phyloP scores from a whole-genome alignment of 2,113 vertebrate species.

The Elaphurus davidianus region DNA sequence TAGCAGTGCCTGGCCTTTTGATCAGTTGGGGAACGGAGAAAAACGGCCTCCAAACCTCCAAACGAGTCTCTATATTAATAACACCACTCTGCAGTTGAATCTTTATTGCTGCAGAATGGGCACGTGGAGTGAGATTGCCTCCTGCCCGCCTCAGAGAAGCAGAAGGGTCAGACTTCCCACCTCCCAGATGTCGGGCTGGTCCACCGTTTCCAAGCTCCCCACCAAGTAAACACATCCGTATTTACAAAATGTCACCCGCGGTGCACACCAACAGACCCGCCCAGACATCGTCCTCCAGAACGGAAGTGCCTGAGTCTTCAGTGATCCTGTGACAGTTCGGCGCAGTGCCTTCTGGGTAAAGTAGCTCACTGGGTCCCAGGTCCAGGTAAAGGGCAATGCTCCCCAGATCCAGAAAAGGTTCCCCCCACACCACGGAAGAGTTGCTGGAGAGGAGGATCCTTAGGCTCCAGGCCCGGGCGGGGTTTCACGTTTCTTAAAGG shows the following conservation, averaged over 20 bases:
- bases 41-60: background rate
- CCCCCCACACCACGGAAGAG: accelerated
- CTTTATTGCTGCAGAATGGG: background rate
- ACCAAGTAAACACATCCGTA: accelerated
- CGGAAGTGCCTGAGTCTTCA: background rate
- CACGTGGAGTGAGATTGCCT: background rate
- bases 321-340: accelerated
- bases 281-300: accelerated
- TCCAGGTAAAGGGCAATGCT: accelerated
- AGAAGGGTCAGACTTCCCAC: accelerated
- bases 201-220: accelerated
- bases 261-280: background rate
- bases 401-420: accelerated
- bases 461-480: accelerated
- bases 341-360: background rate
- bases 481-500: background rate
- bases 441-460: background rate
- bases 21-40: background rate
- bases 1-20: background rate
- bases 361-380: background rate
- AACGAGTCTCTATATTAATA: background rate
- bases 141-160: background rate
- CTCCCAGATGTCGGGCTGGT: accelerated
- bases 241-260: accelerated
- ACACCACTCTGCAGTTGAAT: background rate